A percentile compares a stretch with the other conserved stretches of the same genome.
Evolutionary conservation across 2,888 invertebrate species (phyloP).

Genomic region (Drosophila lacicola): DNA sequence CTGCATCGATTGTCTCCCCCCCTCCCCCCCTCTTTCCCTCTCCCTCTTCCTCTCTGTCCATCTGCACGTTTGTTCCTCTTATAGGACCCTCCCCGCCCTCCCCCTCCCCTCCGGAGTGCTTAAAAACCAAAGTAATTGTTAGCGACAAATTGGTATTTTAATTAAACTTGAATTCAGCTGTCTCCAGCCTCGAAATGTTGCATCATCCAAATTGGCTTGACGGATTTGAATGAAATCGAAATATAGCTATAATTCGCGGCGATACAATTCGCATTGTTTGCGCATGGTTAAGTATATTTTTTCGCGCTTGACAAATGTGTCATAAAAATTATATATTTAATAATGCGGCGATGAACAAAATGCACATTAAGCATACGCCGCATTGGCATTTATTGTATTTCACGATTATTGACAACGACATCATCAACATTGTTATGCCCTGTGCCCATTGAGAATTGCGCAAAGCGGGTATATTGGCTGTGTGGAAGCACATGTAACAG

Average conservation of each 20-base stretch:
- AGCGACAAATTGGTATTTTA: slow-evolving; percentile 67
- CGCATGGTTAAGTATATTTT: slow-evolving; percentile 3
- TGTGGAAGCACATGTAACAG: background rate
- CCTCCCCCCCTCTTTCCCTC: background rate
- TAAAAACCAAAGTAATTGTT: slow-evolving; percentile 59
- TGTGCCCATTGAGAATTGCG: background rate
- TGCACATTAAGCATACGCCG: slow-evolving; percentile 45
- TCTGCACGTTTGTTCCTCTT: background rate
- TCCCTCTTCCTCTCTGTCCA: background rate
- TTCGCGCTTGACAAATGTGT: slow-evolving; percentile 15
- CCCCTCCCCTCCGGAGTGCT: slow-evolving; percentile 30
- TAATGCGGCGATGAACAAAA: slow-evolving; percentile 30
- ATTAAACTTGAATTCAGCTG: slow-evolving; percentile 53
- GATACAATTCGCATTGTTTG: background rate
- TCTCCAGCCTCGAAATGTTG: slow-evolving; percentile 16
- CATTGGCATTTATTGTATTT: slow-evolving; percentile 48
- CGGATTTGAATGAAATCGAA: slow-evolving; percentile 4
- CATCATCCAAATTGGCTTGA: slow-evolving; percentile 16
- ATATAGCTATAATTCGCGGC: background rate
- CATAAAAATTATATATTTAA: slow-evolving; percentile 68
- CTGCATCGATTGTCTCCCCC: slow-evolving; percentile 56
- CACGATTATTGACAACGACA: slow-evolving; percentile 32
- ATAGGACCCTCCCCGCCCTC: no score
- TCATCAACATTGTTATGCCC: slow-evolving; percentile 17
- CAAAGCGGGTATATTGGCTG: background rate